A percentile compares a stretch with the other conserved stretches of the same genome.
Conservation (phyloP, 2,113 vertebrate genomes). For the Symphodus melops region DNA sequence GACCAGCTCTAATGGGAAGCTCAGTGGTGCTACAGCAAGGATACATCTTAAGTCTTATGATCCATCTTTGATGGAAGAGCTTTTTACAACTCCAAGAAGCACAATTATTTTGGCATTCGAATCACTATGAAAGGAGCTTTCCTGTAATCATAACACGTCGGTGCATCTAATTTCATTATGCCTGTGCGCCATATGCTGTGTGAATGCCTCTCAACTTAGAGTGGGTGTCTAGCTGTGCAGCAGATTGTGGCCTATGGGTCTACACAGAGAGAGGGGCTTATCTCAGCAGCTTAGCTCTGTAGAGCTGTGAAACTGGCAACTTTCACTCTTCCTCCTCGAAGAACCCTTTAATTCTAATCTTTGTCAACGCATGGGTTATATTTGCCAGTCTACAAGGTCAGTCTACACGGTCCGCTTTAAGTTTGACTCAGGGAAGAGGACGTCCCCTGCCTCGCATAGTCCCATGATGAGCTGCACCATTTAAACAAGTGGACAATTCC, state of each 20-base stretch:
- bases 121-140: conserved; percentile 2
- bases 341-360: conserved; percentile 14
- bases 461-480: too few species aligned
- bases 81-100: conserved; percentile 14
- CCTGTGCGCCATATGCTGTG: conserved; percentile 45
- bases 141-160: conserved; percentile 9
- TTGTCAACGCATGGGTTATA: conserved; percentile 2
- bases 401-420: too few species aligned
- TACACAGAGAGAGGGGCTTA: conserved; percentile 37
- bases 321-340: conserved; percentile 31
- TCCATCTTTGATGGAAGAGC: background rate
- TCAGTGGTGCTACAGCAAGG: background rate
- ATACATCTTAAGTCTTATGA: background rate
- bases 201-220: conserved; percentile 55
- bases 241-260: conserved; percentile 61
- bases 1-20: too few species aligned
- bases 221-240: conserved; percentile 60
- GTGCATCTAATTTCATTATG: conserved; percentile 57
- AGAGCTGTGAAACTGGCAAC: conserved; percentile 46
- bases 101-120: background rate
- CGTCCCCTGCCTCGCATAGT: too few species aligned
- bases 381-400: background rate
- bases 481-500: too few species aligned
- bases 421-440: too few species aligned
- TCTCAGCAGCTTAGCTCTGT: conserved; percentile 24